Conservation (phyloP, 2,113 vertebrate species). For the Rhinogobius similis region DNA sequence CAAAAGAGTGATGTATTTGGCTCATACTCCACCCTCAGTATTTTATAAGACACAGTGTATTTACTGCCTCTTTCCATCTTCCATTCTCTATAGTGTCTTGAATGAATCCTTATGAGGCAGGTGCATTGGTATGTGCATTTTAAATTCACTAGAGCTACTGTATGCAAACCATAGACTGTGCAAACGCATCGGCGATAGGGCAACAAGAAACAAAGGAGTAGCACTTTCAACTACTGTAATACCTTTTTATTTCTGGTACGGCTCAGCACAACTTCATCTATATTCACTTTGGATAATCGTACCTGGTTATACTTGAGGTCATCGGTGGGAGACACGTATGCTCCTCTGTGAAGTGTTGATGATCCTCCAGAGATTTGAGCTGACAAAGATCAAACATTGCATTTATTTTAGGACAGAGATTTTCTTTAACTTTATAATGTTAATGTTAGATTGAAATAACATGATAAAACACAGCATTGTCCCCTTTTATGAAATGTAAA, state of each 20-base stretch:
- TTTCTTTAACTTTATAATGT: background rate
- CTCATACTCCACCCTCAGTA: background rate
- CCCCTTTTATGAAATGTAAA: too few relatives aligned
- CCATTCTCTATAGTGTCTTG: background rate
- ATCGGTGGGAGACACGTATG: slow-evolving; percentile 91
- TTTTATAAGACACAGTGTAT: too few relatives aligned
- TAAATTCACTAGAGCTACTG: background rate
- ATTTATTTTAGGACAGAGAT: background rate
- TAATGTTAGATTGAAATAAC: background rate
- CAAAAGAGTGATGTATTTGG: background rate
- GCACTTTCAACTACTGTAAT: background rate
- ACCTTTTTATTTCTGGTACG: background rate
- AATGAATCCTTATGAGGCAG: background rate
- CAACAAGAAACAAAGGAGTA: background rate
- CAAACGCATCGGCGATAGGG: background rate
- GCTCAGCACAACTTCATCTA: background rate
- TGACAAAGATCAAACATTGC: slow-evolving; percentile 46
- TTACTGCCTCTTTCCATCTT: background rate
- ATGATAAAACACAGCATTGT: background rate
- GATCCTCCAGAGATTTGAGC: slow-evolving; percentile 90
- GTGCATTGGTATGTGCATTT: background rate
- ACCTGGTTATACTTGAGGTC: slow-evolving; percentile 99
- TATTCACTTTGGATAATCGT: slow-evolving; percentile 1
- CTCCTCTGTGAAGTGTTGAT: slow-evolving; percentile 94
- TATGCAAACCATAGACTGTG: too few relatives aligned